Evolutionary conservation across 2,888 invertebrate species (phyloP), one percentile per base, ranked within the genome.

Genomic region (Neocrepidodera transversa): DNA sequence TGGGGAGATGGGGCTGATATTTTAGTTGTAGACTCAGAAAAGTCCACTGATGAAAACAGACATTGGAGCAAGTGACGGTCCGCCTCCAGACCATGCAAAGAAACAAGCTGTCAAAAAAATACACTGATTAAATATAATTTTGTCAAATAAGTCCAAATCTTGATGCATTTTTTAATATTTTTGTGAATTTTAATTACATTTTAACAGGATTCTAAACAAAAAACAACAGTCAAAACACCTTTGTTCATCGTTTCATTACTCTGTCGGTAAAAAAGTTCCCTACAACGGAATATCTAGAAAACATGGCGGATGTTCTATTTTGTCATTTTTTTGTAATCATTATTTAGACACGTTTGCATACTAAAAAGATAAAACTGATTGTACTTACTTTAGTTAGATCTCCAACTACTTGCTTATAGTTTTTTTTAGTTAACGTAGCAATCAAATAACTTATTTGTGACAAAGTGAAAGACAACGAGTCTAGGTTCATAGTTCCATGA

Each of bases 401-500:
- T 82, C 89, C 89, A 82, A 89, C 88, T 80, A 90, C 91, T 81
- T 92, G 90, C 84, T 92, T 92, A 84, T 89, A 93, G 85, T 95
- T 96, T 86, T 93, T 95, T 88, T 95, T 96, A 82, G 87, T 93
- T 85, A 96, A 88, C 86, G 92, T 93, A 83, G 90, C 88, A 87
- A 96, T 93, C 85, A 95, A 92, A 89, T 92, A 92, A 91, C 92
- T 92, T 86, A 97, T 96, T 91, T 96, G 95, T 88, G 93, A 93
- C 90, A 96, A 91, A 88, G 95, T 93, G 90, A 95, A 92, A 87
- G 93, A 93, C 88, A 95, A 89, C 88, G 95, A 91, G 90, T 96
- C 96, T 89, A 95, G 94, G 92, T 93, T 94, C 95, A 95, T 95
- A 94, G 92, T 94, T 94, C 92, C 93, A 83, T 83, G 82, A 80